A percentile compares a stretch with the other conserved stretches of the same genome.
These are phyloP conservation scores for Leptopilina boulardi DNA, from an alignment of 1,140 invertebrate species.

Conservation along the genomic window DNA sequence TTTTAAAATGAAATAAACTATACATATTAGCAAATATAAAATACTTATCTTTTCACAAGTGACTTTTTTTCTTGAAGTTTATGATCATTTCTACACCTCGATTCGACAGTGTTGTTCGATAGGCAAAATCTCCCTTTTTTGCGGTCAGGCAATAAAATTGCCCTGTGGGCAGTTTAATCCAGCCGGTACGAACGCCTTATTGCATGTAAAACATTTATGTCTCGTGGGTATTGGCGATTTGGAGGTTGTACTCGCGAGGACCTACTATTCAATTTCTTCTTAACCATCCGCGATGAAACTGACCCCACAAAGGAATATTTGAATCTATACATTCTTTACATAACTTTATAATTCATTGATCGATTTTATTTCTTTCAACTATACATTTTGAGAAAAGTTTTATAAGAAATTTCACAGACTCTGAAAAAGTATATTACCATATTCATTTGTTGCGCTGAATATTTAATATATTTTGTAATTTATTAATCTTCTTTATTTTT, in stretches of 20 bases:
- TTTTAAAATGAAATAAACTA: too few species aligned
- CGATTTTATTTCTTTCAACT: background rate
- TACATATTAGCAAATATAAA: too few species aligned
- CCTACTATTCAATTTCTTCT: background rate
- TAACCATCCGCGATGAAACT: constrained; percentile 10
- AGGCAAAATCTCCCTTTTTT: constrained; percentile 53
- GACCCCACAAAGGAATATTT: background rate
- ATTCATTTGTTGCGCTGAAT: too few species aligned
- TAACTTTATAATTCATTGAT: background rate
- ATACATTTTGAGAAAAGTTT: too few species aligned
- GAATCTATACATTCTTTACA: background rate
- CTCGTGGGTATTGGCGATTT: constrained; percentile 68
- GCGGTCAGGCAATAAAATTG: constrained; percentile 72
- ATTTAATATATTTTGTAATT: too few species aligned
- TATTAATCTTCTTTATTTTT: too few species aligned
- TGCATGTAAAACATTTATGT: constrained; percentile 75
- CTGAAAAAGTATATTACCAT: too few species aligned
- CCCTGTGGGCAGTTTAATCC: constrained; percentile 72
- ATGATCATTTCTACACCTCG: constrained; percentile 64
- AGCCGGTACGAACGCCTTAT: constrained; percentile 71
- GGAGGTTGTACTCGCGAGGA: background rate
- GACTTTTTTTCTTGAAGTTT: background rate
- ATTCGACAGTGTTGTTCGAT: constrained; percentile 42
- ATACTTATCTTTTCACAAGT: background rate
- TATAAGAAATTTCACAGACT: too few species aligned